Conservation (phyloP, 2,113 vertebrate genomes). For the Oxygymnocypris stewartii region DNA sequence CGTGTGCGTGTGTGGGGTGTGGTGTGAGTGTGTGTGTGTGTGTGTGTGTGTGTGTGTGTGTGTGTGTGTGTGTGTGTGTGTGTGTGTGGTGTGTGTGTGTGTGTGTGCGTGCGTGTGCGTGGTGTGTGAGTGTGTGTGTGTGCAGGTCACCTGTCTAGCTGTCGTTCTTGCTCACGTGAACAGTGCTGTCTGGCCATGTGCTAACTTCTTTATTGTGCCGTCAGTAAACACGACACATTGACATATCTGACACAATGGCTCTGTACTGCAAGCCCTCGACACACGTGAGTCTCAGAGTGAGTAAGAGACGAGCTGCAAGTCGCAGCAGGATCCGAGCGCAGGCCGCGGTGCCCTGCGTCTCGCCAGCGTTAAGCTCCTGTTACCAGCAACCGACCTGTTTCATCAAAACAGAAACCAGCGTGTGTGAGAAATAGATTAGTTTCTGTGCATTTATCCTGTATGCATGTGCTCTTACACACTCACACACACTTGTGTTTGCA, state of each 20-base stretch:
- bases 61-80: too few relatives aligned
- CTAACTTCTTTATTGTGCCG: constrained; percentile 7
- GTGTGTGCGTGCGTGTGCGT: too few relatives aligned
- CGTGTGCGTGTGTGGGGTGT: too few relatives aligned
- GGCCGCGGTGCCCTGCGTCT: background rate
- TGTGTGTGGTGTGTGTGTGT: too few relatives aligned
- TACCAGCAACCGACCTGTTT: constrained; percentile 6
- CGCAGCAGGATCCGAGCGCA: background rate
- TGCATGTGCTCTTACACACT: constrained; percentile 74
- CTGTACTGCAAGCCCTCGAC: background rate
- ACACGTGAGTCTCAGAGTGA: constrained; percentile 22
- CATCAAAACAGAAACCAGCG: constrained; percentile 32
- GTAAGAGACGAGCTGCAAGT: constrained; percentile 8
- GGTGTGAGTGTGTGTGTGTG: too few relatives aligned
- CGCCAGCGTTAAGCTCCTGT: constrained; percentile 4
- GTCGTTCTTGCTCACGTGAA: too few relatives aligned
- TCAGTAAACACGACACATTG: background rate
- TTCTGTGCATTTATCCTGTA: constrained; percentile 25
- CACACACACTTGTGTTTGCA: constrained; percentile 72
- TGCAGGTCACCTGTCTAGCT: too few relatives aligned
- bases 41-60: too few relatives aligned
- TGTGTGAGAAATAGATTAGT: constrained; percentile 18
- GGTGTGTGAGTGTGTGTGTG: too few relatives aligned
- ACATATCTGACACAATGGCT: background rate
- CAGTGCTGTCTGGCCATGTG: too few relatives aligned